Percentiles rank a stretch among this genome's conserved stretches.
Conservation (phyloP, 2,113 vertebrate genomes). For the Arizona elegans region DNA sequence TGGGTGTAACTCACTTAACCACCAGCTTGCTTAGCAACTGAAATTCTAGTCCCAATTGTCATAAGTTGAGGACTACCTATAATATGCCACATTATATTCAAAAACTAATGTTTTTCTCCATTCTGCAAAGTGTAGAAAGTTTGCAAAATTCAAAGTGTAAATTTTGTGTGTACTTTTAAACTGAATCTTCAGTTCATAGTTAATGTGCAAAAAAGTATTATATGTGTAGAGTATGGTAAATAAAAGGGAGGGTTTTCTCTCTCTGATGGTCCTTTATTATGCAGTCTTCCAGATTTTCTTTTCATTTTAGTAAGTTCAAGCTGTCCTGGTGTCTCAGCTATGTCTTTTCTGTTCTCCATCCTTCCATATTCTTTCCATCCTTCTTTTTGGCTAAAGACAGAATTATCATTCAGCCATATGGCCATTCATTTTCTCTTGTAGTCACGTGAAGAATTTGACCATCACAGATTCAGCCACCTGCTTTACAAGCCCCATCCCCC, state of each 20-base stretch:
- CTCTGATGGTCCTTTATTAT: background rate
- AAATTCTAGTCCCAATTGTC: no score
- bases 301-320: constrained; percentile 37
- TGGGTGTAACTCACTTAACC: no score
- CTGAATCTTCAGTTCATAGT: no score
- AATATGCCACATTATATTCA: background rate
- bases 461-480: background rate
- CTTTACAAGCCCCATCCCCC: no score
- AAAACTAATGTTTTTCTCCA: constrained; percentile 10
- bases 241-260: no score
- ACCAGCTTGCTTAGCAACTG: no score
- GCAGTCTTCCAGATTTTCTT: no score
- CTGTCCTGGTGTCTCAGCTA: constrained; percentile 31
- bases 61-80: no score
- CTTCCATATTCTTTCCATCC: background rate
- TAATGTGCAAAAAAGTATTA: no score
- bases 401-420: background rate
- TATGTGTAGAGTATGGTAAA: no score
- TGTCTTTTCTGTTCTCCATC: background rate
- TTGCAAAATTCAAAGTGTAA: constrained; percentile 41
- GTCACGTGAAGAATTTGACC: background rate
- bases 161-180: background rate
- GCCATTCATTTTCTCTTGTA: background rate
- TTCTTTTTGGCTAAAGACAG: background rate
- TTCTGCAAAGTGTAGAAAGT: constrained; percentile 21